These are phyloP conservation scores for Stenotaenia linearis DNA, from an alignment of 2,888 invertebrate genomes.

Conservation along the genomic window DNA sequence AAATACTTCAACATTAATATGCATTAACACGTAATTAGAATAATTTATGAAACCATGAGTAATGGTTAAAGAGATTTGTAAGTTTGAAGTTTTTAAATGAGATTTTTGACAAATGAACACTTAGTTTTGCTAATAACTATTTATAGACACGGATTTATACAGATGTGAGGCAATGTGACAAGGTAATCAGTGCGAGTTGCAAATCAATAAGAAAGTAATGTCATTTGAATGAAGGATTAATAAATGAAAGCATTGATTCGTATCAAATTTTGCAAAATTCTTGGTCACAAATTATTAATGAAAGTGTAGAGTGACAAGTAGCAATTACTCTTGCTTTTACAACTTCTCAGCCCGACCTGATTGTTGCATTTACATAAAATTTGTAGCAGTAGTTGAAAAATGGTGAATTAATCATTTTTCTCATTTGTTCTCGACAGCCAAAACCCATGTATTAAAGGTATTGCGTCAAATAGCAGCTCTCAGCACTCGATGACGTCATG, in stretches of 20 bases:
- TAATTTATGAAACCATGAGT: no score
- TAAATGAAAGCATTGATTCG: not conserved
- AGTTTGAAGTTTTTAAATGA: no score
- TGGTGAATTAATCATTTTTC: not conserved
- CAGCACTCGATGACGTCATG: not conserved
- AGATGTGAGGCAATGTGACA: slow-evolving; percentile 2
- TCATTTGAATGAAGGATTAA: not conserved
- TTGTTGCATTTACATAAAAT: not conserved
- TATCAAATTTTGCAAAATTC: not conserved
- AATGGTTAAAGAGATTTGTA: no score
- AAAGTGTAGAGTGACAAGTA: not conserved
- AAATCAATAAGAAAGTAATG: not conserved
- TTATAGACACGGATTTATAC: not conserved
- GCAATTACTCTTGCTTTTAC: not conserved
- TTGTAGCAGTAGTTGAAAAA: not conserved
- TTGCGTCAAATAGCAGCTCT: not conserved
- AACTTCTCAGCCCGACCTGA: not conserved
- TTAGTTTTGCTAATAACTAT: not conserved
- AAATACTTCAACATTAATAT: no score
- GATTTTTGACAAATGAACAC: not conserved
- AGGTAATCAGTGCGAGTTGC: not conserved
- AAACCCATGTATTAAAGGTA: not conserved
- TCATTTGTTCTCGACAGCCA: not conserved
- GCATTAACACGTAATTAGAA: no score
- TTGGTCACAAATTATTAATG: not conserved